phyloP scores from a whole-genome alignment of 2,113 vertebrate genomes.

The Terrapene triunguis region DNA sequence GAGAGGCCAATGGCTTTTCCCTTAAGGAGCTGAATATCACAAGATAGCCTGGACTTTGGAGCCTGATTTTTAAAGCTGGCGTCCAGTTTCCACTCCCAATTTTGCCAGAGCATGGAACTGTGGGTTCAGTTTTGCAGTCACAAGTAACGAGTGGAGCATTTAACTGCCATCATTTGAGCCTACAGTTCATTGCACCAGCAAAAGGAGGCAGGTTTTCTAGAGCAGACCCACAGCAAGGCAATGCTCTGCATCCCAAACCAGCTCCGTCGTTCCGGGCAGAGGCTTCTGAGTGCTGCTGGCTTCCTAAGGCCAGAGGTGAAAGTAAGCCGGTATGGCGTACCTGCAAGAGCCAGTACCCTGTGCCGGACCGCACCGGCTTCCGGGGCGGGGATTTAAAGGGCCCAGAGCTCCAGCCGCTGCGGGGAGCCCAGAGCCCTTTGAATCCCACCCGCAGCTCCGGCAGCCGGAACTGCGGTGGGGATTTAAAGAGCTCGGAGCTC shows the following conservation, averaged over 20 bases:
- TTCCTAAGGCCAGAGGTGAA: not conserved
- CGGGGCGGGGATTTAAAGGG: too few relatives aligned
- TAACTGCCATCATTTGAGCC: not conserved
- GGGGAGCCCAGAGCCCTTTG: too few relatives aligned
- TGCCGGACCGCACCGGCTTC: too few relatives aligned
- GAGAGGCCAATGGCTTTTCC: not conserved
- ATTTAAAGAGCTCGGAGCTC: too few relatives aligned
- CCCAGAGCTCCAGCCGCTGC: too few relatives aligned
- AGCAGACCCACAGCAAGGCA: rapidly evolving
- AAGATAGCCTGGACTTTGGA: not conserved
- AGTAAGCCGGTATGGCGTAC: too few relatives aligned
- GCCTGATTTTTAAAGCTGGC: not conserved
- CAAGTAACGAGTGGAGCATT: rapidly evolving
- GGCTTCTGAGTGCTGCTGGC: rapidly evolving
- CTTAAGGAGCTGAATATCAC: rapidly evolving
- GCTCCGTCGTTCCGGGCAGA: not conserved
- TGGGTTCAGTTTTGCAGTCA: not conserved
- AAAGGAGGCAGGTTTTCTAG: not conserved
- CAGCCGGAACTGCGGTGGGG: too few relatives aligned
- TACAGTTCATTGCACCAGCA: too few relatives aligned
- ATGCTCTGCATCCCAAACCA: rapidly evolving
- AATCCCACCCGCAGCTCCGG: too few relatives aligned
- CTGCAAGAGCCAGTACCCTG: too few relatives aligned
- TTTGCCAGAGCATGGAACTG: not conserved
- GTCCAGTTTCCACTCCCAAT: not conserved